A percentile compares a stretch with the other conserved stretches of the same genome.
These are phyloP conservation scores for Masticophis lateralis DNA, from an alignment of 2,797 vertebrate genomes.

Conservation along the genomic window DNA sequence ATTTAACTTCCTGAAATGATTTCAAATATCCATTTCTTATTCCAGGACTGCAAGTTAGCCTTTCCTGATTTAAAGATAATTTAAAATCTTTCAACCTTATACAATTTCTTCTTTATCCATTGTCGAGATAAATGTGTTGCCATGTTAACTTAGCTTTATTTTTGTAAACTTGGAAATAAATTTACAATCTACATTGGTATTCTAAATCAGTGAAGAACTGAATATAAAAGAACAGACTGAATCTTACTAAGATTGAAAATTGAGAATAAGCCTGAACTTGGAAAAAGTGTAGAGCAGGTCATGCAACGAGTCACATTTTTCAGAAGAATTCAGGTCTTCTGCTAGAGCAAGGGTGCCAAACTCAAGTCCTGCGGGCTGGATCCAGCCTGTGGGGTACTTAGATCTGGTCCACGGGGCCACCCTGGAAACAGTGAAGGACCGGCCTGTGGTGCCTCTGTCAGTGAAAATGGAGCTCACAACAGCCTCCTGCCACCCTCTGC, in stretches of 20 bases:
- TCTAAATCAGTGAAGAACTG: neutral
- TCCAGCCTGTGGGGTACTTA: too few relatives aligned
- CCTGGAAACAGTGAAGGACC: too few relatives aligned
- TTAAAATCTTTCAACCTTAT: neutral
- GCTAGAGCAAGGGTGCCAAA: neutral
- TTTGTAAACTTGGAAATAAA: neutral
- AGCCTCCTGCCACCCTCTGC: too few relatives aligned
- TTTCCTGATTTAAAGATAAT: neutral
- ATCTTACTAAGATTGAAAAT: neutral
- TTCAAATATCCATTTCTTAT: too few relatives aligned
- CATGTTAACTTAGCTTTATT: neutral
- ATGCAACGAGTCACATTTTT: neutral
- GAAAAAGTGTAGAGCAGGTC: neutral
- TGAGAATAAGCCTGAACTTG: neutral
- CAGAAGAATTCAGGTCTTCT: neutral
- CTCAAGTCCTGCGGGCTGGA: too few relatives aligned
- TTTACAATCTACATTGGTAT: neutral
- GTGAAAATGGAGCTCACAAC: too few relatives aligned
- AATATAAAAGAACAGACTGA: neutral
- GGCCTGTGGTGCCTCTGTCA: too few relatives aligned
- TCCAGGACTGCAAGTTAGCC: too few relatives aligned
- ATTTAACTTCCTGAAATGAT: too few relatives aligned
- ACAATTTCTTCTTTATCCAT: neutral
- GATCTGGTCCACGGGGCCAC: too few relatives aligned
- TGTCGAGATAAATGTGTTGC: neutral